Percentiles rank a stretch among this genome's conserved stretches.
Conservation (phyloP, 2,797 vertebrate genomes). For the Carapus acus region DNA sequence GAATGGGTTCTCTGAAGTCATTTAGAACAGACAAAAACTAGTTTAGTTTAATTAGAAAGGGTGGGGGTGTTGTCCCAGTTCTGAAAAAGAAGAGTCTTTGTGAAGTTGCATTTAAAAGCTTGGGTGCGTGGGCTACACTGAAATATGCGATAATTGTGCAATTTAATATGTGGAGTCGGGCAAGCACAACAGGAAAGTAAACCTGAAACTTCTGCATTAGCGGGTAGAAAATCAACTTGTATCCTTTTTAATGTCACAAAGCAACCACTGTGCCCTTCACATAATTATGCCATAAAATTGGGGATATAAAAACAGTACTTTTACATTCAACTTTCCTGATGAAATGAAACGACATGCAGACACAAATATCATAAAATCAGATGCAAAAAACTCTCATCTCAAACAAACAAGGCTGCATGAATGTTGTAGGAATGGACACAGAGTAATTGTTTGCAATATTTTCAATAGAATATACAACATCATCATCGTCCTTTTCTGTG, state of each 20-base stretch:
- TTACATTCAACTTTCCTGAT: not conserved
- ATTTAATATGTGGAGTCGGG: conserved; percentile 50
- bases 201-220: conserved; percentile 25
- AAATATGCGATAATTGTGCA: conserved; percentile 62
- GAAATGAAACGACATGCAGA: not conserved
- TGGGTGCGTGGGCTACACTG: conserved; percentile 57
- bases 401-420: no score
- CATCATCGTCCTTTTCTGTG: no score
- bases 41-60: conserved; percentile 82
- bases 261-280: not conserved
- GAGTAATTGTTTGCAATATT: no score
- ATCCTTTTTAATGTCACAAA: conserved; percentile 15
- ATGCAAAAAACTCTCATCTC: no score
- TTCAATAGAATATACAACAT: no score
- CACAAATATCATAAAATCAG: no score
- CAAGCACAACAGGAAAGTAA: conserved; percentile 24
- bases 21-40: conserved; percentile 82
- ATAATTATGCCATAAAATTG: not conserved
- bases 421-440: no score
- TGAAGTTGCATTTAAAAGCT: conserved; percentile 73
- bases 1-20: conserved; percentile 79
- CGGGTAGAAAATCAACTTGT: conserved; percentile 9
- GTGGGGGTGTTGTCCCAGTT: conserved; percentile 77
- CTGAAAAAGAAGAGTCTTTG: conserved; percentile 67
- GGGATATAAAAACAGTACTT: not conserved